These are phyloP conservation scores for Spodoptera litura DNA, from an alignment of 1,140 invertebrate species.

Conservation along the genomic window DNA sequence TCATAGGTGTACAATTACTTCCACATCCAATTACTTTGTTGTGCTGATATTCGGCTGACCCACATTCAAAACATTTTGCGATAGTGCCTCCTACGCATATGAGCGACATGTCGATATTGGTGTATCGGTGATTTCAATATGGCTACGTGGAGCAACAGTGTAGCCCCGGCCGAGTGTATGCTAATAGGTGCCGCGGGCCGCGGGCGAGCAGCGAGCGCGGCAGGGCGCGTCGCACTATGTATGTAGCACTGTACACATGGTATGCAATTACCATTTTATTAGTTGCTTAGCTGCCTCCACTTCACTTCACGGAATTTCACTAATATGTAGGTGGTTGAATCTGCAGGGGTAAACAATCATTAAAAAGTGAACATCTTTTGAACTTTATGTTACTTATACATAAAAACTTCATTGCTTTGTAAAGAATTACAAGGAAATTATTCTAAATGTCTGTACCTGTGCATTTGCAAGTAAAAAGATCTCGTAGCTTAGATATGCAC, in stretches of 20 bases:
- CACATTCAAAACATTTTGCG: conserved; percentile 64
- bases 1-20: conserved; percentile 67
- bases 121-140: conserved; percentile 58
- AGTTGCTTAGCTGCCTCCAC: conserved; percentile 40
- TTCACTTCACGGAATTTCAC: conserved; percentile 41
- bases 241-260: conserved; percentile 40
- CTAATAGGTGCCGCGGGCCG: conserved; percentile 46
- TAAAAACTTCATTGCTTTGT: conserved; percentile 15
- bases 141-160: conserved; percentile 36
- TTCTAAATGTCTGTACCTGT: background rate
- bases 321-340: conserved; percentile 12
- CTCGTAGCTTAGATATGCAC: background rate
- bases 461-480: background rate
- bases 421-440: background rate
- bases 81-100: conserved; percentile 60
- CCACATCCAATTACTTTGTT: conserved; percentile 63
- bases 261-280: conserved; percentile 51
- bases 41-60: conserved; percentile 65
- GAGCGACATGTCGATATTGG: conserved; percentile 63
- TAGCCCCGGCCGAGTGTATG: conserved; percentile 39
- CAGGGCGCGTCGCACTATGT: conserved; percentile 34
- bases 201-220: conserved; percentile 34
- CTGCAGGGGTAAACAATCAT: background rate
- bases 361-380: background rate
- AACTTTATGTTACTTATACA: background rate